phyloP scores from a whole-genome alignment of 2,888 invertebrate species.

The Leptogaster cylindrica region DNA sequence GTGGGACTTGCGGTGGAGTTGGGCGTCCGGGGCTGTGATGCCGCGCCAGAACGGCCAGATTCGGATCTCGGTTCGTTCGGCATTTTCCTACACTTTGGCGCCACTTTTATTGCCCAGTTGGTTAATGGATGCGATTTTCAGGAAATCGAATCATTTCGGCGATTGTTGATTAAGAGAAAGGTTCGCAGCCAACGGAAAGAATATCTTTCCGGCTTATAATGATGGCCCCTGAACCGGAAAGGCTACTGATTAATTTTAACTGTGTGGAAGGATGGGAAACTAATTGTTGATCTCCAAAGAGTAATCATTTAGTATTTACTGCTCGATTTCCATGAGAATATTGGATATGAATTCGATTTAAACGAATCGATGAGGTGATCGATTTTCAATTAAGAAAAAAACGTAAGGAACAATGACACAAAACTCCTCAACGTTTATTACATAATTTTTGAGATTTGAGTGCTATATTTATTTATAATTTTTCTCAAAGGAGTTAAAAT shows the following conservation, averaged over 20 bases:
- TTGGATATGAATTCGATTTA: background rate
- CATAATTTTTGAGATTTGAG: too few relatives aligned
- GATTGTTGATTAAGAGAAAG: slow-evolving; percentile 22
- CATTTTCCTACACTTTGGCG: slow-evolving; percentile 41
- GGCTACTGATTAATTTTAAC: slow-evolving; percentile 27
- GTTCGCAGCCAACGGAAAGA: background rate
- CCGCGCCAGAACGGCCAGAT: background rate
- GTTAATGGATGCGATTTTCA: slow-evolving; percentile 40
- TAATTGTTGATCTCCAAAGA: background rate
- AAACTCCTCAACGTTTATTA: too few relatives aligned
- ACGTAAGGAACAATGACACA: too few relatives aligned
- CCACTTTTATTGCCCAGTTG: slow-evolving; percentile 43
- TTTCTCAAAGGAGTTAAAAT: too few relatives aligned
- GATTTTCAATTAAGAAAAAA: too few relatives aligned
- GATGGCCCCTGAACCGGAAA: slow-evolving; percentile 8
- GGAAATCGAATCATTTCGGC: slow-evolving; percentile 31
- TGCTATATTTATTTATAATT: too few relatives aligned
- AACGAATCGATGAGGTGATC: background rate
- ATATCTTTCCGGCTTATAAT: slow-evolving; percentile 22
- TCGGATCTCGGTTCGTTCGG: slow-evolving; percentile 25
- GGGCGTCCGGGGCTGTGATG: background rate
- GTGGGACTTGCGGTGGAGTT: too few relatives aligned
- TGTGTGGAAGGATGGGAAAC: background rate
- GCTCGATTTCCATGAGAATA: slow-evolving; percentile 7
- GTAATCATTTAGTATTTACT: background rate